Evolutionary conservation across 2,797 vertebrate genomes (phyloP).

Genomic region (Alfaro cultratus): DNA sequence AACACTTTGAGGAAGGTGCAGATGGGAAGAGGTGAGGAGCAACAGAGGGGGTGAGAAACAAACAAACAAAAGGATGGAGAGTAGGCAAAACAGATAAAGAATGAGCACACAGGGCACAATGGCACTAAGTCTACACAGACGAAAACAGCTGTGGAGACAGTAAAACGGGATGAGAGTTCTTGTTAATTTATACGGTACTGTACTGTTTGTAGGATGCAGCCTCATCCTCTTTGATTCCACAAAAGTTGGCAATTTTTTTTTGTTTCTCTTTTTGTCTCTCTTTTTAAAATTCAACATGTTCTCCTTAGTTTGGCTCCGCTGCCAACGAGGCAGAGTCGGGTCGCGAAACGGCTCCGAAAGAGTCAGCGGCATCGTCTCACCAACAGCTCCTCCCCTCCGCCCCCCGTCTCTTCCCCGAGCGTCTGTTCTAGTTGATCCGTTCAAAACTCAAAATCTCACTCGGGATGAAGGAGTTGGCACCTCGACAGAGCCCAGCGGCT

Average conservation of each 20-base stretch:
- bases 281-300: constrained; percentile 60
- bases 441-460: constrained; percentile 42
- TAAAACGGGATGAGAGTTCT: constrained; percentile 71
- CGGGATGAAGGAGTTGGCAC: constrained; percentile 21
- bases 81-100: constrained; percentile 38
- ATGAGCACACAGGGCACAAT: constrained; percentile 74
- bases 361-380: background rate
- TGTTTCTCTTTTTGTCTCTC: constrained; percentile 21
- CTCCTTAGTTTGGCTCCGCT: constrained; percentile 47
- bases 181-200: constrained; percentile 72
- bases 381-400: background rate
- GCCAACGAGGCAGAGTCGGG: constrained; percentile 63
- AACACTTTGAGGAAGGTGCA: constrained; percentile 45
- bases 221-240: constrained; percentile 59
- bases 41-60: background rate
- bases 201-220: constrained; percentile 60
- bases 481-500: constrained; percentile 12
- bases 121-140: constrained; percentile 78
- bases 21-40: constrained; percentile 12
- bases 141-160: constrained; percentile 74
- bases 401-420: background rate
- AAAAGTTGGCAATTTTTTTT: constrained; percentile 61
- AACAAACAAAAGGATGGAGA: background rate
- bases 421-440: constrained; percentile 16
- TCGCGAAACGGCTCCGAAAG: constrained; percentile 53